phyloP scores from a whole-genome alignment of 2,797 vertebrate species.

The Melanogrammus aeglefinus region DNA sequence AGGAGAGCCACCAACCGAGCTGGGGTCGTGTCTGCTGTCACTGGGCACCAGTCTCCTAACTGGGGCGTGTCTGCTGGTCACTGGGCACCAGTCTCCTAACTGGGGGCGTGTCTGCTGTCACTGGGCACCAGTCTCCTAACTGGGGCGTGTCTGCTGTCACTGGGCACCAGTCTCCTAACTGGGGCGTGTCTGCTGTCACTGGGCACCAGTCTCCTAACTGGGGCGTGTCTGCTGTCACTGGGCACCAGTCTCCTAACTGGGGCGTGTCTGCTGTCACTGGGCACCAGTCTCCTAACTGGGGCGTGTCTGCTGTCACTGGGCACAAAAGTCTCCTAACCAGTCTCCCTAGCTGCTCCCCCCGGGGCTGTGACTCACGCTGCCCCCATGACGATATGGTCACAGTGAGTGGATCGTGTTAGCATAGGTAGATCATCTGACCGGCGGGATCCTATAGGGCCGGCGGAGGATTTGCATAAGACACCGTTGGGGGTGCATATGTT shows the following conservation, averaged over 20 bases:
- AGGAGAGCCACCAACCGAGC: background rate
- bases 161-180: background rate
- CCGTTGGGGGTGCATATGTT: constrained; percentile 18
- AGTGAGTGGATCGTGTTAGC: constrained; percentile 70
- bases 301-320: background rate
- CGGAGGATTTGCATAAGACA: constrained; percentile 59
- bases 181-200: background rate
- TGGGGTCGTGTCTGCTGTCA: background rate
- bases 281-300: background rate
- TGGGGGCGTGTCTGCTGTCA: background rate
- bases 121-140: background rate
- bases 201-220: background rate
- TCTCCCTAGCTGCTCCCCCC: background rate
- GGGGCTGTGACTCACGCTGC: background rate
- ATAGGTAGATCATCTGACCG: constrained; percentile 51
- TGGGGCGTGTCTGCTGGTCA: background rate
- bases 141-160: background rate
- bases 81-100: background rate
- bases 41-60: background rate
- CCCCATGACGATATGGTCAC: constrained; percentile 54
- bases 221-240: background rate
- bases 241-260: background rate
- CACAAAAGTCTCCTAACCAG: background rate
- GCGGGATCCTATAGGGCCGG: constrained; percentile 29
- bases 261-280: background rate